Conservation (phyloP, 2,888 invertebrate genomes). For the Nemotelus pantherinus region DNA sequence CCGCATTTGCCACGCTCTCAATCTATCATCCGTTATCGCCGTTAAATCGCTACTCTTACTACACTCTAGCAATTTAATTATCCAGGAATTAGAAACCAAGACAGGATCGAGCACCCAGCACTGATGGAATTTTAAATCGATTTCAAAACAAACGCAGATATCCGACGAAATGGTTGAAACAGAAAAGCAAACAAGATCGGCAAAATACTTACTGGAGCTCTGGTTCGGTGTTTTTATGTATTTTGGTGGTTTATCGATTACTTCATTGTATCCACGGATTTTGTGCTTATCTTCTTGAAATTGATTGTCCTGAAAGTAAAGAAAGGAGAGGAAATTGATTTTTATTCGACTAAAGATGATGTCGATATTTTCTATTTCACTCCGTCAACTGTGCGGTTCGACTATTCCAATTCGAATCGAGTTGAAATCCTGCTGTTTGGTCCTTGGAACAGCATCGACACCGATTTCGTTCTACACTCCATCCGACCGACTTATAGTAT, state of each 20-base stretch:
- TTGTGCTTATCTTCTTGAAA: constrained; percentile 69
- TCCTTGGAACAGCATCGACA: too few relatives aligned
- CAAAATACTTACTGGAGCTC: constrained; percentile 46
- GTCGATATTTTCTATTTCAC: constrained; percentile 8
- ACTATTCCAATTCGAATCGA: too few relatives aligned
- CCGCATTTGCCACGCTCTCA: too few relatives aligned
- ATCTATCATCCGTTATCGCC: too few relatives aligned
- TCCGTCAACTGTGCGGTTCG: not conserved
- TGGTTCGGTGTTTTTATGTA: constrained; percentile 56
- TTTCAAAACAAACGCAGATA: not conserved
- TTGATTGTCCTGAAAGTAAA: constrained; percentile 64
- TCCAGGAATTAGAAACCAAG: not conserved
- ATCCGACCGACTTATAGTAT: too few relatives aligned
- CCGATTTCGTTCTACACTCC: too few relatives aligned
- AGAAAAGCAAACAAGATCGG: too few relatives aligned
- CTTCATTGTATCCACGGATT: constrained; percentile 75
- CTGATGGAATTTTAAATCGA: not conserved
- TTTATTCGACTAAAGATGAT: constrained; percentile 6
- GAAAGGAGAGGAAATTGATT: constrained; percentile 22
- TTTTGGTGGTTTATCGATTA: constrained; percentile 66
- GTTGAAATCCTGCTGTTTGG: too few relatives aligned
- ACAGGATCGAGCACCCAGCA: not conserved
- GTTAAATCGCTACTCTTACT: not conserved
- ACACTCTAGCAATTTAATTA: not conserved
- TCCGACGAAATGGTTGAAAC: too few relatives aligned